phyloP scores from a whole-genome alignment of 92 coral and sea anemone species.

The Anthopleura xanthogrammica region DNA sequence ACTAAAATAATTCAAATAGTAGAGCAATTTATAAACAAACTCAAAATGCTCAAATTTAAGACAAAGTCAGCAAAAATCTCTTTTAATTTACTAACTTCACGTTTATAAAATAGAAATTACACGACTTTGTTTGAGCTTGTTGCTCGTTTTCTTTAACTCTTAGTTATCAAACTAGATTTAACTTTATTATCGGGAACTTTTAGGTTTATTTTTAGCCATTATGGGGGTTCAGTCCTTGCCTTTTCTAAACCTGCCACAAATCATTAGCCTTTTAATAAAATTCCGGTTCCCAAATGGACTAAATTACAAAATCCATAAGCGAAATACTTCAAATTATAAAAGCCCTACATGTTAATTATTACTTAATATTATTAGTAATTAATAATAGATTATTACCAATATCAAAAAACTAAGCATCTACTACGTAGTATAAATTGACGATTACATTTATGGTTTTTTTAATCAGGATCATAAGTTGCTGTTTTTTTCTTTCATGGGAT shows the following conservation, averaged over 20 bases:
- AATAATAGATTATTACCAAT: slow-evolving; percentile 5
- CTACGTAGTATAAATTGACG: slow-evolving; percentile 14
- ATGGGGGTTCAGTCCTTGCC: not conserved
- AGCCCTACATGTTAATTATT: slow-evolving; percentile 28
- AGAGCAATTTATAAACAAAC: no score
- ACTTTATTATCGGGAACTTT: slow-evolving; percentile 19
- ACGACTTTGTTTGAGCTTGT: slow-evolving; percentile 23
- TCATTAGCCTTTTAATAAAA: not conserved
- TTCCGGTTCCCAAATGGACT: slow-evolving; percentile 9
- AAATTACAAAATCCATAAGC: slow-evolving; percentile 31
- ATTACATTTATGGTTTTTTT: not conserved
- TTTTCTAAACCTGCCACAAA: not conserved
- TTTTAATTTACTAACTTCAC: slow-evolving; percentile 50
- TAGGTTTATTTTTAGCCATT: not conserved
- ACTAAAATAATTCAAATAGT: no score
- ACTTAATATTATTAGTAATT: slow-evolving; percentile 5
- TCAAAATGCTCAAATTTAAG: not conserved
- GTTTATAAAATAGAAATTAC: slow-evolving; percentile 79
- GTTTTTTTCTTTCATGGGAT: not conserved
- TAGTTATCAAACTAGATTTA: slow-evolving; percentile 45
- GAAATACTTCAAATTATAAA: slow-evolving; percentile 37
- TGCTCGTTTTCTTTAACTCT: slow-evolving; percentile 24
- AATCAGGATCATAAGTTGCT: not conserved
- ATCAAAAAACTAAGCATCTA: slow-evolving; percentile 19
- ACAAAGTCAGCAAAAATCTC: slow-evolving; percentile 44